These are phyloP conservation scores for Contarinia nasturtii DNA, from an alignment of 1,140 invertebrate genomes.

Conservation along the genomic window DNA sequence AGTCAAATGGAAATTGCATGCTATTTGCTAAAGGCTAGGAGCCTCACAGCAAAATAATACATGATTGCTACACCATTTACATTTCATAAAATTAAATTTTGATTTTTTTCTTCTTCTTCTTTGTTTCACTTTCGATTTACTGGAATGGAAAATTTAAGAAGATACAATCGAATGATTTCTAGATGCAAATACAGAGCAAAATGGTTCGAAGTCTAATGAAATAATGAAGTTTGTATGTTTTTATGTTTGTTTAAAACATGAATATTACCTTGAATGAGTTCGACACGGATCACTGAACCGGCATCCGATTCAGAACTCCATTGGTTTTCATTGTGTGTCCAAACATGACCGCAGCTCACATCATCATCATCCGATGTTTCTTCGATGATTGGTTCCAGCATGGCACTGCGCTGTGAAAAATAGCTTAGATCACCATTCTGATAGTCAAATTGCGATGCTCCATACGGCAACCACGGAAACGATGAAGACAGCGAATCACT, in stretches of 20 bases:
- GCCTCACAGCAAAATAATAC: not conserved
- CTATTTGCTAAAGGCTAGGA: no score
- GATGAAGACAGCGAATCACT: not conserved
- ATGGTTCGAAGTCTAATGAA: no score
- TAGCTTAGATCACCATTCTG: not conserved
- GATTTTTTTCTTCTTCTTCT: no score
- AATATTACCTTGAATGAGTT: constrained; percentile 22
- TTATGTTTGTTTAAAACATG: no score
- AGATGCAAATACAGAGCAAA: no score
- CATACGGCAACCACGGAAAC: not conserved
- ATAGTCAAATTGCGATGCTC: not conserved
- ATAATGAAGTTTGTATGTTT: no score
- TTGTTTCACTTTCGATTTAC: not conserved
- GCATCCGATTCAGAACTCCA: constrained; percentile 41
- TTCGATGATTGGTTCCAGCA: constrained; percentile 46
- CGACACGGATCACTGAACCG: constrained; percentile 30
- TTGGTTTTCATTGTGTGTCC: constrained; percentile 12
- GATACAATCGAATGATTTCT: no score
- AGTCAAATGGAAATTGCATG: no score
- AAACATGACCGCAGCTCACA: constrained; percentile 26
- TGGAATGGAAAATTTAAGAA: not conserved
- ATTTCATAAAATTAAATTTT: not conserved
- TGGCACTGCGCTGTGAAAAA: constrained; percentile 10
- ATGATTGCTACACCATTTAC: not conserved
- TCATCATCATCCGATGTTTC: constrained; percentile 50